These are phyloP conservation scores for Gadus chalcogrammus DNA, from an alignment of 2,113 vertebrate genomes.

Conservation along the genomic window DNA sequence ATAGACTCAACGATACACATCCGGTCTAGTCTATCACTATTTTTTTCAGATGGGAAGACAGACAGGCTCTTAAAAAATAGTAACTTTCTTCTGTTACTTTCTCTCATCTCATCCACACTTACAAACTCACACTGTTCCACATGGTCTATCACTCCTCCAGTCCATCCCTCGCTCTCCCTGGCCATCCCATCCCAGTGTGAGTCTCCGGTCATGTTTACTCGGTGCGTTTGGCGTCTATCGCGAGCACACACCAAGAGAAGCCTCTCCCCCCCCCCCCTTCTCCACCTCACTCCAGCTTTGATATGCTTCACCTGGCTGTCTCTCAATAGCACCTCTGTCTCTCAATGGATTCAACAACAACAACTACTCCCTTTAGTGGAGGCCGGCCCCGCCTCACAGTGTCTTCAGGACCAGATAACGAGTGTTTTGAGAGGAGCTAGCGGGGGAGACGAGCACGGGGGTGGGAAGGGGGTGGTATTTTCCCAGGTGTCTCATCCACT, in stretches of 20 bases:
- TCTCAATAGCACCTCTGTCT: background rate
- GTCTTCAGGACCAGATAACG: constrained; percentile 27
- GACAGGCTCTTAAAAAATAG: too few relatives aligned
- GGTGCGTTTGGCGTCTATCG: constrained; percentile 26
- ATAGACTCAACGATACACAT: too few relatives aligned
- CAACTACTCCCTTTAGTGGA: too few relatives aligned
- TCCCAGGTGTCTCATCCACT: constrained; percentile 66
- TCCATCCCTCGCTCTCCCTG: background rate
- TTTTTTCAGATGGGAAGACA: too few relatives aligned
- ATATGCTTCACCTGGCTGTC: constrained; percentile 14
- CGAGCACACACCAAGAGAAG: constrained; percentile 37
- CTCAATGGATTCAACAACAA: background rate
- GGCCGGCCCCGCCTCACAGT: constrained; percentile 21
- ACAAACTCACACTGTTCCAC: too few relatives aligned
- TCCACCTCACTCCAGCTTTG: constrained; percentile 41
- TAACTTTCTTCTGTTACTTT: too few relatives aligned
- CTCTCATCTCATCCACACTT: too few relatives aligned
- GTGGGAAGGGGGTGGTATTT: constrained; percentile 44
- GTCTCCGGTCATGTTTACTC: constrained; percentile 34
- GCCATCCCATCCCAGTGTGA: constrained; percentile 22
- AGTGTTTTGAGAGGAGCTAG: constrained; percentile 33
- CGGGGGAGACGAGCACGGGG: too few relatives aligned
- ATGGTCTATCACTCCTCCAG: background rate
- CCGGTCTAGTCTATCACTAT: too few relatives aligned
- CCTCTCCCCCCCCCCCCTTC: constrained; percentile 36